Percentiles rank a stretch among this genome's conserved stretches.
These are phyloP conservation scores for Megaceryle torquata DNA, from an alignment of 2,113 vertebrate genomes.

Conservation along the genomic window DNA sequence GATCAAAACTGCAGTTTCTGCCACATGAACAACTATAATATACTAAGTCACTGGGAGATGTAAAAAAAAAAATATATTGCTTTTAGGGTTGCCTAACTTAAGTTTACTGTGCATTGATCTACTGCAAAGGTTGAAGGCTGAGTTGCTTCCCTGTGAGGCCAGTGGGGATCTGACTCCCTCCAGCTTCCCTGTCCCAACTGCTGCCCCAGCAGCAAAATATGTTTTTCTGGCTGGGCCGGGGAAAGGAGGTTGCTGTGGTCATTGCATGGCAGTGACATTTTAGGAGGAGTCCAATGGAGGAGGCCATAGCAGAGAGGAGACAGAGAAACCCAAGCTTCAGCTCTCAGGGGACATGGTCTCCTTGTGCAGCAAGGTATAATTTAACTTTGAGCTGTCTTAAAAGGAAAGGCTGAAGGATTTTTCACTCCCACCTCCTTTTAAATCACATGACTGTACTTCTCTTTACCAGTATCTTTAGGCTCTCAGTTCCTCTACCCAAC, in stretches of 20 bases:
- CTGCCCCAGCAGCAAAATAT: background rate
- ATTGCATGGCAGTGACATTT: background rate
- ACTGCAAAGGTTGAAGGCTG: background rate
- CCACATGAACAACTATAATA: background rate
- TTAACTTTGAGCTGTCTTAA: constrained; percentile 1
- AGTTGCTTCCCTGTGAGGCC: background rate
- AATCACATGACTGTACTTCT: background rate
- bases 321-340: background rate
- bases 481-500: constrained; percentile 36
- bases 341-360: background rate
- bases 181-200: background rate
- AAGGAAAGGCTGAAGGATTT: background rate
- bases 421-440: background rate
- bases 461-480: constrained; percentile 16
- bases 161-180: background rate
- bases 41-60: rapidly evolving
- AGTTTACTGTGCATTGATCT: background rate
- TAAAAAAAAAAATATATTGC: background rate
- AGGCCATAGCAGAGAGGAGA: background rate
- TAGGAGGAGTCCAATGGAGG: background rate
- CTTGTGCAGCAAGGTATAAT: rapidly evolving
- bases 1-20: background rate
- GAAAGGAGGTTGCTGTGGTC: background rate
- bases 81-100: background rate
- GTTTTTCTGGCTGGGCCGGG: background rate